Percentiles rank a stretch among this genome's conserved stretches.
phyloP scores from a whole-genome alignment of 2,113 vertebrate species.

The Dendropsophus ebraccatus region DNA sequence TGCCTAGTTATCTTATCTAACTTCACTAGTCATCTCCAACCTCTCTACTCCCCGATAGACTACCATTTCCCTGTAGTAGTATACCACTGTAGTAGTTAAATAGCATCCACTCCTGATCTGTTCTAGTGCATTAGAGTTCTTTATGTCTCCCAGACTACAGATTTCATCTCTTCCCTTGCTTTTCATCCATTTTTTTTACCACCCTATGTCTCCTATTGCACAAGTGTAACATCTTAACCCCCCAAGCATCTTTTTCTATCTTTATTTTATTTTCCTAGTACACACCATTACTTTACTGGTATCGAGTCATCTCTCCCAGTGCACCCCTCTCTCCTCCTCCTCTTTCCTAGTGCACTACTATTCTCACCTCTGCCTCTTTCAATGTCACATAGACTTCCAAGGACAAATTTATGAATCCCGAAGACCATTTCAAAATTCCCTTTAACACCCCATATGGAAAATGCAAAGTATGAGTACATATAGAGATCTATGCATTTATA shows the following conservation, averaged over 20 bases:
- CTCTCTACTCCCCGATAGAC: no score
- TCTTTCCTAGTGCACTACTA: not conserved
- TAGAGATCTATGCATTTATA: not conserved
- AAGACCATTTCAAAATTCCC: not conserved
- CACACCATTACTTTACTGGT: no score
- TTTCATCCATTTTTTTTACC: no score
- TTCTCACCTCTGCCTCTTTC: not conserved
- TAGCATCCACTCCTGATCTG: not conserved
- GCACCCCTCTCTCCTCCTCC: not conserved
- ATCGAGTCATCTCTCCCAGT: not conserved
- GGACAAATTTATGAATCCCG: conserved; percentile 10
- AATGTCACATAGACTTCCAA: not conserved
- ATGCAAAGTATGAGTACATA: not conserved
- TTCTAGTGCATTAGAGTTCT: not conserved
- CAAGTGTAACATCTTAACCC: not conserved
- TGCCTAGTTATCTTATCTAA: not conserved
- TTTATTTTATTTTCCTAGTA: not conserved
- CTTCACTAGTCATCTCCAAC: not conserved
- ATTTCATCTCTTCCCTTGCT: not conserved
- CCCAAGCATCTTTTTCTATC: not conserved
- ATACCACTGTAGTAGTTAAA: not conserved
- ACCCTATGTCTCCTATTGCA: not conserved
- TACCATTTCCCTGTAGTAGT: not conserved
- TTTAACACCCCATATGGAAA: not conserved
- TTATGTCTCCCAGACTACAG: not conserved